Base-by-base conservation (phyloP, 2,113 vertebrate species). In the Paralichthys olivaceus region DNA sequence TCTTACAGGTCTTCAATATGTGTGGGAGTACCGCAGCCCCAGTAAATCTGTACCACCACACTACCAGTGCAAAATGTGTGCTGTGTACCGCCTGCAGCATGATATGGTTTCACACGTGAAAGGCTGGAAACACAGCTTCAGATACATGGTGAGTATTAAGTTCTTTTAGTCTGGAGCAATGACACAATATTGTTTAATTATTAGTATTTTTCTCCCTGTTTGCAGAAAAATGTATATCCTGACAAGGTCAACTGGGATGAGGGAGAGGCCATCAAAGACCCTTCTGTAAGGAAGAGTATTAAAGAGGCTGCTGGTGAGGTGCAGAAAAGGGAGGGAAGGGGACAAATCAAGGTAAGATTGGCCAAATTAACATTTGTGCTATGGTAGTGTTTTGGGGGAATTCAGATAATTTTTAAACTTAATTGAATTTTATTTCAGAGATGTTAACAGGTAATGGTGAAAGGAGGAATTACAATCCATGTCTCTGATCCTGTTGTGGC, bases 1-100 rank as follows among this genome's bases (percentile, higher is more conserved):
- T 86, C 32, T 7, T 69, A 20, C 84, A 95, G 94, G 94, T 62
- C 93, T 95, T 43, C 92, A 94, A 70, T 95, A 91, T 84, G 87
- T 95, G n/a, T 94, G 93, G 93, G 94, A 95, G 85, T 95, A 93
- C 70, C 93, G 94, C 66, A 95, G 94, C 85, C 94, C 94, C 22
- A 94, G 90, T 72, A 93, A 93, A 81, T 89, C 91, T 26, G 92
- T 94, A n/a, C 88, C 90, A 9, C 94, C 94, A 4, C 94, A 95
- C 79, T 95, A 95, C 77, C 92, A 92, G 88, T 95, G 94, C 72
- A 93, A 93, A 78, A 88, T 95, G n/a, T 95, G 94, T 32, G 77
- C 79, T 5, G 91, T 95, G n/a, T 65, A 84, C 66, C 85, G 84
- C 43, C 47, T 93, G 77, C 94, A 95, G 85, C 87, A 90, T 63